Base-by-base conservation (phyloP, 2,888 invertebrate species). In the Calliphora vomitoria region DNA sequence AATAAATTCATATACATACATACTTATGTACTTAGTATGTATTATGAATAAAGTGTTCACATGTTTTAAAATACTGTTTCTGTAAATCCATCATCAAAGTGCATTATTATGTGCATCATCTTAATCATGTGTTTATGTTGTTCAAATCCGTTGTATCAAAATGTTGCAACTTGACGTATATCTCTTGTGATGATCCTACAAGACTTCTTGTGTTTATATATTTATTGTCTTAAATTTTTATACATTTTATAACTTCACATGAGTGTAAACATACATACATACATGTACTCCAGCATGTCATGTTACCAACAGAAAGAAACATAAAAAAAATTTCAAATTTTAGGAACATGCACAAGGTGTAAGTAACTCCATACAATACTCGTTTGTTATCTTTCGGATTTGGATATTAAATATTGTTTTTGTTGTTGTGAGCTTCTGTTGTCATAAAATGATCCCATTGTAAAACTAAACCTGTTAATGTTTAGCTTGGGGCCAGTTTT, bases 41-140 rank as follows among this genome's bases (percentile, higher is more conserved):
- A 44, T 6, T 68, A 35, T 60, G 15, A 75, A 64, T 91, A 90
- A 91, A 90, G 90, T 91, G 90, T 38, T 31, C 35, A 13, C 11
- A n/a, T 53, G 38, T 41, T 44, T 25, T 18, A 68, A 25, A 64
- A 55, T 20, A 50, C 11, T 80, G 53, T 13, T 53, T 10, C 44
- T 11, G 13, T 8, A 85, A 68, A 44, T 69, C 53, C 53, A 50
- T 58, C 41, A 69, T 74, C 35, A 64, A 85, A 79, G 31, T 82
- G 75, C 68, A 85, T 71, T 87, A 85, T 58, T 82, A 74, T 53
- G 74, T 25, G 20, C 18, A 58, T 74, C 25, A 74, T 74, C 31
- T 58, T 8, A n/a, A 38, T 74, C 58, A 68, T 58, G 66, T n/a
- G 8, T 62, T 1, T 55, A 18, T 64, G 53, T 31, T 11, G 66